A percentile compares a stretch with the other conserved stretches of the same genome.
These are phyloP conservation scores for Anguilla megastoma DNA, from an alignment of 2,797 vertebrate genomes.

Conservation along the genomic window DNA sequence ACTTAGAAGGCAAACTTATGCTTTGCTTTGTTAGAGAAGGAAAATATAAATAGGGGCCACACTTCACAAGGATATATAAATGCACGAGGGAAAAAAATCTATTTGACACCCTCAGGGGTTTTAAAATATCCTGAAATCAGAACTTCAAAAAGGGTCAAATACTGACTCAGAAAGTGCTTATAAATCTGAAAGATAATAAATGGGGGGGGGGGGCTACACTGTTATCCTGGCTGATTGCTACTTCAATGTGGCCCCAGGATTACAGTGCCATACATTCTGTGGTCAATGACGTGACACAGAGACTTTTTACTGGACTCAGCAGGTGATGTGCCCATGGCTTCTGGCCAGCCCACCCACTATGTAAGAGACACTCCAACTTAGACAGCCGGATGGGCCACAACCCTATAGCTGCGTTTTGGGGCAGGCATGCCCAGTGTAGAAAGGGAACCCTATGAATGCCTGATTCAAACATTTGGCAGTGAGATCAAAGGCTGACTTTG, in stretches of 20 bases:
- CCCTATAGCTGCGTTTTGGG: slow-evolving; percentile 43
- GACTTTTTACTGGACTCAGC: slow-evolving; percentile 49
- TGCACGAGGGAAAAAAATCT: neutral
- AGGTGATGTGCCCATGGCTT: slow-evolving; percentile 44
- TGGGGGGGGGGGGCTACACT: neutral
- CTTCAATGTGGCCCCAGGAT: neutral
- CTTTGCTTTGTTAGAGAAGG: neutral
- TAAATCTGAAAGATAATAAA: neutral
- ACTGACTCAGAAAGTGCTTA: neutral
- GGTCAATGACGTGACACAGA: slow-evolving; percentile 36
- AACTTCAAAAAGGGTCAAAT: slow-evolving; percentile 7
- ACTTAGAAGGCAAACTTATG: neutral
- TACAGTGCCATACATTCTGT: slow-evolving; percentile 37
- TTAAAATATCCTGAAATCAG: neutral
- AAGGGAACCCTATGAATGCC: slow-evolving; percentile 43
- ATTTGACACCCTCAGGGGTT: neutral
- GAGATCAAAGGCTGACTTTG: slow-evolving; percentile 49
- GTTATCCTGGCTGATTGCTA: slow-evolving; percentile 6
- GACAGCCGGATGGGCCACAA: slow-evolving; percentile 41
- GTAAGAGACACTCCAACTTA: slow-evolving; percentile 46
- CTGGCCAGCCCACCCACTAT: slow-evolving; percentile 44
- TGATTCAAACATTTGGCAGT: slow-evolving; percentile 47
- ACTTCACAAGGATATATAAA: neutral
- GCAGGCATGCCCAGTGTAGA: slow-evolving; percentile 38
- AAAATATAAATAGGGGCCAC: neutral